phyloP scores from a whole-genome alignment of 2,888 invertebrate genomes.

The Hecatera dysodea region DNA sequence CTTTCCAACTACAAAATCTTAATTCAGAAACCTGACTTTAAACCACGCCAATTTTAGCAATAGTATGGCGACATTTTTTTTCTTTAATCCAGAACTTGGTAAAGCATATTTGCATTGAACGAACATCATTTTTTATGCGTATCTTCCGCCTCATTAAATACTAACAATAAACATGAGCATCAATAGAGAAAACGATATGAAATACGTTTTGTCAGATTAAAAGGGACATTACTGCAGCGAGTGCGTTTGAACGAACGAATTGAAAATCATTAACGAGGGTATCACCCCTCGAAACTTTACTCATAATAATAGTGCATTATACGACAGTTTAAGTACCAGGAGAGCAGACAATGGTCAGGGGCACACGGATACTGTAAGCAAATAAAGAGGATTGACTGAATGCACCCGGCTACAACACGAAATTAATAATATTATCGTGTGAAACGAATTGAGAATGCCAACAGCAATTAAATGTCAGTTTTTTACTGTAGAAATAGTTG shows the following conservation, averaged over 20 bases:
- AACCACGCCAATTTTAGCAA: background rate
- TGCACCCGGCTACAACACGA: slow-evolving; percentile 55
- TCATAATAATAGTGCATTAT: slow-evolving; percentile 79
- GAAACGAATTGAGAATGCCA: slow-evolving; percentile 43
- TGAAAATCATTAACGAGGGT: slow-evolving; percentile 76
- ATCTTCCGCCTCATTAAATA: slow-evolving; percentile 36
- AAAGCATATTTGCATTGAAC: slow-evolving; percentile 9
- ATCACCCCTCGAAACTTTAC: slow-evolving; percentile 74
- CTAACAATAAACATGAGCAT: slow-evolving; percentile 33
- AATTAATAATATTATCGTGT: slow-evolving; percentile 54
- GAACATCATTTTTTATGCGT: background rate
- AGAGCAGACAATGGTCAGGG: slow-evolving; percentile 72
- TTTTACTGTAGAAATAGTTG: background rate
- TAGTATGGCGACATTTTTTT: background rate
- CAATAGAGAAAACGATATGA: slow-evolving; percentile 20
- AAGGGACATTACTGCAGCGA: slow-evolving; percentile 67
- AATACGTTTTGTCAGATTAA: slow-evolving; percentile 66
- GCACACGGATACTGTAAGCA: slow-evolving; percentile 68
- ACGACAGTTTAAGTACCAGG: slow-evolving; percentile 76
- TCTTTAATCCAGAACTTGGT: background rate
- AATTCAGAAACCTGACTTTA: background rate
- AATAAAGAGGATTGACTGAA: slow-evolving; percentile 68
- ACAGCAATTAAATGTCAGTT: slow-evolving; percentile 24
- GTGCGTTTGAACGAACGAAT: slow-evolving; percentile 64
- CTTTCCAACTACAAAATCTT: background rate